Evolutionary conservation across 2,797 vertebrate species (phyloP), one percentile per base, ranked within the genome.

Genomic region (Harpagifer antarcticus): DNA sequence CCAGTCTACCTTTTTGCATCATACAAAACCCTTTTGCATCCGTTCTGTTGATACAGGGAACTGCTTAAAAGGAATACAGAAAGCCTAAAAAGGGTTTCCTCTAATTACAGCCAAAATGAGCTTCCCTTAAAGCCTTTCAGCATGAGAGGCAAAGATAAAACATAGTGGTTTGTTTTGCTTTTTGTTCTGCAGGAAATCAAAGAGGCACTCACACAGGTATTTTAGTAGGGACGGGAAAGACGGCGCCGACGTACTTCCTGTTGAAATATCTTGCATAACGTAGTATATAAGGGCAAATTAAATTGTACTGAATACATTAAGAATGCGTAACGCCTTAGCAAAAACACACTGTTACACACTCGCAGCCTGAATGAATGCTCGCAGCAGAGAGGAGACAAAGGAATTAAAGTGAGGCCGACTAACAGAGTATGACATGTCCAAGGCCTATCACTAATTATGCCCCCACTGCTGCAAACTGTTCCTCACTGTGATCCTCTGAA

Each of bases 371-470:
- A 62, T 81, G 72, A 84, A 84, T 47, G 86, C 88, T 85, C 3
- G 6, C 20, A 88, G 90, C 81, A 71, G 63, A 70, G 72, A 81
- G 76, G 61, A 88, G 76, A 91, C 86, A 91, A 86, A 87, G 57
- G 83, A 91, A 82, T 90, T 83, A 86, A 87, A 84, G 75, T 49
- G 52, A 77, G 23, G 71, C 81, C 76, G 86, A 84, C 87, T 90
- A 94, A 93, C 89, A 88, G 84, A 87, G 74, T 84, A 86, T 82
- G 91, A 92, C 88, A 76, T 87, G 86, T 93, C 89, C 86, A 90
- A 78, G 86, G 88, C 82, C 84, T 87, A 83, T 90, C 88, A 86
- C 86, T 92, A 93, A 93, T 93, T 92, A 90, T 85, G 85, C 90
- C 91, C 86, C 65, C 75, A 52, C 73, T 76, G 78, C 88, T 79